Conservation (phyloP, 2,113 vertebrate species). For the Parotia lawesii region DNA sequence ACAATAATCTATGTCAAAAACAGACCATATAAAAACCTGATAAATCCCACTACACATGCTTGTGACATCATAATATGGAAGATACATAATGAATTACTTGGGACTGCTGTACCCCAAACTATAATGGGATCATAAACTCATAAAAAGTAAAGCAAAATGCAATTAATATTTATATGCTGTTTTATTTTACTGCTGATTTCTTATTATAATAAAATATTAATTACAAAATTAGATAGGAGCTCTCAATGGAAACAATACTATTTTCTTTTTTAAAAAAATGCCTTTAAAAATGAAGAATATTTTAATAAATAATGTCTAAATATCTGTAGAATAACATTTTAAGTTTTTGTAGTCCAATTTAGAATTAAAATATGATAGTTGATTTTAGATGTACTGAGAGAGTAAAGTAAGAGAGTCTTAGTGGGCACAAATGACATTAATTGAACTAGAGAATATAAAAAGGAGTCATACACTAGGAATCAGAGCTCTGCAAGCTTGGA, state of each 20-base stretch:
- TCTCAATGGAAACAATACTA: neutral
- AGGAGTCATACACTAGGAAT: neutral
- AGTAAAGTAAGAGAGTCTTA: neutral
- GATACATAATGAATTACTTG: neutral
- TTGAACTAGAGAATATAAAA: neutral
- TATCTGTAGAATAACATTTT: neutral
- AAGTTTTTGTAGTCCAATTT: neutral
- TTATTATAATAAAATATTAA: neutral
- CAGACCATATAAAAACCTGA: neutral
- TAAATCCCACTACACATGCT: neutral
- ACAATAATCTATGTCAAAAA: neutral
- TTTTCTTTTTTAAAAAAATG: neutral
- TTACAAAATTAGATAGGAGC: neutral
- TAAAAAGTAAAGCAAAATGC: neutral
- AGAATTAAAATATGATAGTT: neutral
- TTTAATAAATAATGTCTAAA: neutral
- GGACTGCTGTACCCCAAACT: neutral
- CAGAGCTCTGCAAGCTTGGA: neutral
- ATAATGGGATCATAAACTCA: neutral
- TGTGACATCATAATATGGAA: neutral
- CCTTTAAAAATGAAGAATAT: neutral
- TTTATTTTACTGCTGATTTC: neutral
- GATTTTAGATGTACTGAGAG: neutral
- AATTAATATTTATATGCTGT: neutral
- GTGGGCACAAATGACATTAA: neutral